A percentile compares a stretch with the other conserved stretches of the same genome.
These are phyloP conservation scores for Toxonevra muliebris DNA, from an alignment of 2,888 invertebrate genomes.

Conservation along the genomic window DNA sequence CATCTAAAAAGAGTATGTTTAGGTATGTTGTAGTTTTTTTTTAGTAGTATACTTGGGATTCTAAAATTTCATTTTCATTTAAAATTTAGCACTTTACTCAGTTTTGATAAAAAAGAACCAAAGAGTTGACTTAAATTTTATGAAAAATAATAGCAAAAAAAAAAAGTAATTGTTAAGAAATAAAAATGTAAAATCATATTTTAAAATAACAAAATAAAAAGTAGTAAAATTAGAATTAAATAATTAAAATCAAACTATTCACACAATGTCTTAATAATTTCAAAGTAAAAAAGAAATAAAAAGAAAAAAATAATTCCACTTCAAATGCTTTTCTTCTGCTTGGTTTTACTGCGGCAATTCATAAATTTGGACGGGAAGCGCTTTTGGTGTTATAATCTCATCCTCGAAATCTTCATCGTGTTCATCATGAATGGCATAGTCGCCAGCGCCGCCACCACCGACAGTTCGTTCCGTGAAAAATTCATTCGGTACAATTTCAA, in stretches of 20 bases:
- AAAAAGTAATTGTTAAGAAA: no score
- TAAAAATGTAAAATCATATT: no score
- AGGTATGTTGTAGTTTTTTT: not conserved
- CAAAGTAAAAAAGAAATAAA: not conserved
- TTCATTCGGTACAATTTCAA: constrained; percentile 63
- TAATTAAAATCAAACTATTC: not conserved
- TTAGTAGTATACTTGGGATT: not conserved
- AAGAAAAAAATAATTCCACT: not conserved
- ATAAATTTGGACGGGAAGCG: constrained; percentile 63
- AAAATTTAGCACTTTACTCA: no score
- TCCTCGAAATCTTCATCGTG: constrained; percentile 64
- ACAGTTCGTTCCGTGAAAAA: constrained; percentile 60
- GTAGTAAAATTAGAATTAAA: not conserved
- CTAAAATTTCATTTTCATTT: no score
- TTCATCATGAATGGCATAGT: constrained; percentile 59
- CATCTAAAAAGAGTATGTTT: not conserved
- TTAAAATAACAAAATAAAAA: not conserved
- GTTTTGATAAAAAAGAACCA: no score
- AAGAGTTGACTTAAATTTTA: no score
- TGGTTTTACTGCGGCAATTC: constrained; percentile 59
- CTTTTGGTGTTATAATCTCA: constrained; percentile 65
- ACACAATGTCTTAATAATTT: not conserved
- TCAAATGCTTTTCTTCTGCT: constrained; percentile 1
- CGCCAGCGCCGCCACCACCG: constrained; percentile 47
- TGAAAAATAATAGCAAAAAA: no score